Base-by-base conservation (phyloP, 2,888 invertebrate genomes). In the Euplexia lucipara region DNA sequence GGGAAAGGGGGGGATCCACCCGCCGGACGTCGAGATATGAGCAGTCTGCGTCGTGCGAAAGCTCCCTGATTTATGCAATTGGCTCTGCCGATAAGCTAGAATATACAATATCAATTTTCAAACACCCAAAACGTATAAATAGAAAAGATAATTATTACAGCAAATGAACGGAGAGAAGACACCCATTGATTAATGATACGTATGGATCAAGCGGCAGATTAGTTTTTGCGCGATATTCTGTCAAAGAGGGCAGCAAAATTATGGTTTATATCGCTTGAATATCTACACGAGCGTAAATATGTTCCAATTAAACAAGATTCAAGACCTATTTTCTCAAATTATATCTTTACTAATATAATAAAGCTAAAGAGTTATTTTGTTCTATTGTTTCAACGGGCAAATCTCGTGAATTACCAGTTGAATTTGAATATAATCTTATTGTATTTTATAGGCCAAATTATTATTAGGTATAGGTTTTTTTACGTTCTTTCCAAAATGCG, bases 1-100 rank as follows among this genome's bases (percentile, higher is more conserved):
- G 79, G 68, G 75, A 83, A 83, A 81, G 83, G 85, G 70, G n/a
- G 87, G 86, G 79, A 70, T 77, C 85, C 86, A 83, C 88, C 84
- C 87, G 87, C 91, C 90, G 92, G 91, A 92, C 87, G 90, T 85
- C 66, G 82, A 88, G 90, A 90, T 90, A 90, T 82, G 86, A 85
- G 78, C 83, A 73, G 85, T 84, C 83, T 85, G 86, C 79, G 81
- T 83, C 82, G 84, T 81, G 85, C 84, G 83, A 88, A 89, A 88
- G 85, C 87, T 83, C 81, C 79, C 82, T 82, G 85, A 87, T 88
- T 87, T 86, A 84, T 86, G 83, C 75, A 78, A 76, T 76, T 64
- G 67, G 63, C 73, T 74, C 71, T 34, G 52, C 26, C 39, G 61
- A 54, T 58, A 65, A 65, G 42, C 51, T 51, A 62, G 45, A 72